These are phyloP conservation scores for Crocallis elinguaria DNA, from an alignment of 2,888 invertebrate species.

Conservation along the genomic window DNA sequence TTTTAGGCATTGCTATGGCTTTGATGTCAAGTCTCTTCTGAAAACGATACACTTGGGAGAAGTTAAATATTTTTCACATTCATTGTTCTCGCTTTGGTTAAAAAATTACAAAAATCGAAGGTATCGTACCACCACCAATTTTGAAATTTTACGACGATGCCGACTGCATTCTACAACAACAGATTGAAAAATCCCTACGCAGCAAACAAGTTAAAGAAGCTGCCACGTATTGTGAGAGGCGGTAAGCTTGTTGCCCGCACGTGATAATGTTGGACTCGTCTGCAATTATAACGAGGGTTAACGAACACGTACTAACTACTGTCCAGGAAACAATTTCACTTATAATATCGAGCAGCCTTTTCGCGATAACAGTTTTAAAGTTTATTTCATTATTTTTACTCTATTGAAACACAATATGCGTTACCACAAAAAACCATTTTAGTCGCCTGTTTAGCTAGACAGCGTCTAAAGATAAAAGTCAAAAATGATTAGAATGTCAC, in stretches of 20 bases:
- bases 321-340: conserved; percentile 38
- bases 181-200: conserved; percentile 38
- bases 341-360: conserved; percentile 30
- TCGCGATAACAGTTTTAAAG: conserved; percentile 13
- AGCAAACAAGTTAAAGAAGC: conserved; percentile 38
- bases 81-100: too few species aligned
- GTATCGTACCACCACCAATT: too few species aligned
- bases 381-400: neutral
- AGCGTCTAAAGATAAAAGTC: too few species aligned
- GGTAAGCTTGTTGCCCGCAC: conserved; percentile 41
- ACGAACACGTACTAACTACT: conserved; percentile 43
- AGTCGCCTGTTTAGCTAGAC: too few species aligned
- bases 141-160: neutral
- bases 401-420: too few species aligned
- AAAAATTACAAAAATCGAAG: too few species aligned
- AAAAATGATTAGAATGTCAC: too few species aligned
- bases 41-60: too few species aligned
- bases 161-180: neutral
- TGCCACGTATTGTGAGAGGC: conserved; percentile 25
- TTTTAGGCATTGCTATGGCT: too few species aligned
- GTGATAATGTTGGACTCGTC: conserved; percentile 43
- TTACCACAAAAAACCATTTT: too few species aligned
- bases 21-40: too few species aligned
- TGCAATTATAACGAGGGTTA: conserved; percentile 44
- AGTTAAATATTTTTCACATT: too few species aligned